Conservation (phyloP, 2,888 invertebrate genomes). For the Lithophane leautieri region DNA sequence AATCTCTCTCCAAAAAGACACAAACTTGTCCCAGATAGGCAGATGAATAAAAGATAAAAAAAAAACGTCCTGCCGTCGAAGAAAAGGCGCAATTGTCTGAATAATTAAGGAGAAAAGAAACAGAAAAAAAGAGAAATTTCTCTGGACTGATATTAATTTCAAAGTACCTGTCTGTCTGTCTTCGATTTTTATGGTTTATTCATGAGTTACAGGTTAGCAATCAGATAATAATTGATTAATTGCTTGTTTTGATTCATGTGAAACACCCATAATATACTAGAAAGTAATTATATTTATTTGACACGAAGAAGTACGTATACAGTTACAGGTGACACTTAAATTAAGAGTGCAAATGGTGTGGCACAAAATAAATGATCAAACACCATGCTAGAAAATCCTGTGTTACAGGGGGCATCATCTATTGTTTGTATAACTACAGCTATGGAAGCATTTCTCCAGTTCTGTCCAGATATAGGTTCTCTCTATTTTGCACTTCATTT, state of each 20-base stretch:
- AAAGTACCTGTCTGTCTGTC: constrained; percentile 12
- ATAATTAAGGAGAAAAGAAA: constrained; percentile 59
- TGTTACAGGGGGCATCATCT: neutral
- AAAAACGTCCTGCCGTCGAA: constrained; percentile 26
- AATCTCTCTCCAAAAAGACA: constrained; percentile 35
- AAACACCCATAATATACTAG: neutral
- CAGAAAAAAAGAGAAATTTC: constrained; percentile 30
- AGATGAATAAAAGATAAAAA: constrained; percentile 66
- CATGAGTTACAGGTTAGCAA: neutral
- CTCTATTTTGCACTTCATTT: neutral
- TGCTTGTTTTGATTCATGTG: neutral
- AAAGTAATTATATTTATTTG: neutral
- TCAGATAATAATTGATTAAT: neutral
- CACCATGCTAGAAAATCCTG: neutral
- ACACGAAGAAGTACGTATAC: neutral
- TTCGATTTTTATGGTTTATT: constrained; percentile 22
- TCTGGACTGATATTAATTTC: constrained; percentile 54
- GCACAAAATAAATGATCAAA: neutral
- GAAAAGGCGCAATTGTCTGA: constrained; percentile 56
- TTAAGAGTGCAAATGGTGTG: neutral
- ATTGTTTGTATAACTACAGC: neutral
- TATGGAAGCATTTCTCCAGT: neutral
- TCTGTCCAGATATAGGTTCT: neutral
- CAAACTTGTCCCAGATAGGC: constrained; percentile 44
- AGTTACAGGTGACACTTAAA: neutral